Base-by-base conservation (phyloP, 2,888 invertebrate species). In the Toxonevra muliebris region DNA sequence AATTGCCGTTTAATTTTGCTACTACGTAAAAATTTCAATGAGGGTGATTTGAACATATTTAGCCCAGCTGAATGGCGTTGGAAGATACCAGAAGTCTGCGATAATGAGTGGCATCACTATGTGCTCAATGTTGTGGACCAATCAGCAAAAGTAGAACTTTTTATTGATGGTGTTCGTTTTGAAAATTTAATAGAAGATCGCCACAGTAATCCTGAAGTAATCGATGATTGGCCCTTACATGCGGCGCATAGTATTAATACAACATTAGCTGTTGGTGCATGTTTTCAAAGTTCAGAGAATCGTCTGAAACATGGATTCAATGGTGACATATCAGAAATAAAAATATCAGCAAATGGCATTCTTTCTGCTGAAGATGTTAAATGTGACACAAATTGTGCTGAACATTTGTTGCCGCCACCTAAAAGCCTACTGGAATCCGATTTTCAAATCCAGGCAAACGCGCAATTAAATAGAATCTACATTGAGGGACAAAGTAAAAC, bases 171-270 rank as follows among this genome's bases (percentile, higher is more conserved):
- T 0, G 91, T 77, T 0, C 79, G 76, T 17, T 85, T 85, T 75
- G 87, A 87, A 66, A 86, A 86, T 58, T 79, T 79, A 1, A 61
- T 80, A 2, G 84, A 84, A 40, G 84, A 85, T 71, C 80, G 85
- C 72, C 87, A 93, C 80, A 91, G 92, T 81, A 97, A 96, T 76
- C 97, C 97, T 0, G 98, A 98, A 86, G 95, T 99, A 59, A 96
- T 99, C 81, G 98, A 99, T 83, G 99, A 99, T 87, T 98, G 98
- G 98, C 98, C 98, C 1, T 88, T 99, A 54, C 98, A 98, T 84
- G 96, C 96, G 10, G 95, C 97, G 0, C 95, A 95, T 77, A 96
- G 94, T 1, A 91, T 96, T 74, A 96, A 96, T 84, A 98, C 98
- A 10, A 96, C 96, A 8, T 87, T 98, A 53, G 93, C 94, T 0